Base-by-base conservation (phyloP, 2,797 vertebrate genomes). In the Sebastes elongatus region DNA sequence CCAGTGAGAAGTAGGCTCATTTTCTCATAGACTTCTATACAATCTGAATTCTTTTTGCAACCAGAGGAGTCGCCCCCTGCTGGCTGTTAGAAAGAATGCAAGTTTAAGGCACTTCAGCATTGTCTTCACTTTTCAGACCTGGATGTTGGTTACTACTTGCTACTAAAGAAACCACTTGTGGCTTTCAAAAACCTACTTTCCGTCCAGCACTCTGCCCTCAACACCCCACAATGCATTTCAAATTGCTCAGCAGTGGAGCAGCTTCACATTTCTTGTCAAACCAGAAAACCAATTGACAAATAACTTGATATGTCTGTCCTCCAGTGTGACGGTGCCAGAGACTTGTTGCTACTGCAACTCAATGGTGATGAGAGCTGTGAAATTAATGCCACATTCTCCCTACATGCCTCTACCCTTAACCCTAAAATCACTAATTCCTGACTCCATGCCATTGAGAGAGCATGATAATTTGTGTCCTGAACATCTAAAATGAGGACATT, bases 221-320 rank as follows among this genome's bases (percentile, higher is more conserved):
- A 46, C 56, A 28, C 65, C 35, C 7, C 16, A 10, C 16, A 0
- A 5, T 13, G 27, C 33, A 60, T 64, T 53, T 76, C 10, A 76
- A 62, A 68, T 49, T 0, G n/a, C 52, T 46, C 42, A n/a, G 69
- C 65, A 3, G 4, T n/a, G 49, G 49, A 52, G 20, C 27, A 67
- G 28, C 49, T 55, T 14, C 60, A 30, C 32, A 52, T 65, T 80
- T 38, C 52, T 76, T 32, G 61, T 71, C 23, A 73, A 73, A 72
- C 28, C 18, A 46, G 53, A 65, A 38, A 80, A 64, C 20, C 60
- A 55, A 79, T 74, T 55, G 18, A 52, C 68, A 67, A 74, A 74
- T 65, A 71, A 64, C 13, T 59, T 27, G 73, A 65, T 23, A 13
- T 71, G 28, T 71, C 33, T 63, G 57, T n/a, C 38, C 18, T 57